A percentile compares a stretch with the other conserved stretches of the same genome.
Conservation (phyloP, 2,113 vertebrate species). For the Eretmochelys imbricata region DNA sequence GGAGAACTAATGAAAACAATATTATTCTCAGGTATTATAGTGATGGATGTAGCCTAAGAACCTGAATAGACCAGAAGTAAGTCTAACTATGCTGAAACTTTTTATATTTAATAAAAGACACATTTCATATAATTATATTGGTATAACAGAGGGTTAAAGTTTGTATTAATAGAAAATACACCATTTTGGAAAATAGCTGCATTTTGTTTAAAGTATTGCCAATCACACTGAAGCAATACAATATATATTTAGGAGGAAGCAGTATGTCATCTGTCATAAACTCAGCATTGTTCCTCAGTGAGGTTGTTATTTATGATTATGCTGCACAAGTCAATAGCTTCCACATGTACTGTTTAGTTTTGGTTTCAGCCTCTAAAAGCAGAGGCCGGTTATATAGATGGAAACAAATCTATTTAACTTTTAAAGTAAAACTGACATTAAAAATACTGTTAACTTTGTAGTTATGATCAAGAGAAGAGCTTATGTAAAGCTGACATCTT, state of each 20-base stretch:
- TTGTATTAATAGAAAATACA: background rate
- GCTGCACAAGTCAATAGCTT: constrained; percentile 31
- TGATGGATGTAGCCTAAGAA: background rate
- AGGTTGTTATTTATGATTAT: constrained; percentile 18
- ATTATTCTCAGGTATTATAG: background rate
- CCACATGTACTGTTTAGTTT: background rate
- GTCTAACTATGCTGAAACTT: background rate
- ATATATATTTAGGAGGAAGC: background rate
- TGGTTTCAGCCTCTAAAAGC: constrained; percentile 39
- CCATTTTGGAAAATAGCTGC: constrained; percentile 4
- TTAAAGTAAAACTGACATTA: background rate
- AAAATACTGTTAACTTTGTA: background rate
- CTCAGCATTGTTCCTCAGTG: background rate
- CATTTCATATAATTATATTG: background rate
- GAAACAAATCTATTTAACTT: background rate
- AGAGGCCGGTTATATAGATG: constrained; percentile 21
- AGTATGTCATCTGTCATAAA: constrained; percentile 29
- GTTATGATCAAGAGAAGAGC: background rate
- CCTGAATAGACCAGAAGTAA: background rate
- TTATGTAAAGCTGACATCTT: background rate
- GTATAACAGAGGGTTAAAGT: background rate
- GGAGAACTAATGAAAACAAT: background rate
- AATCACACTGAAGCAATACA: background rate
- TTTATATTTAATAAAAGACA: background rate
- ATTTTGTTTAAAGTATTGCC: background rate